These are phyloP conservation scores for Galagoides demidoff DNA, from an alignment of 2,797 vertebrate genomes.

Conservation along the genomic window DNA sequence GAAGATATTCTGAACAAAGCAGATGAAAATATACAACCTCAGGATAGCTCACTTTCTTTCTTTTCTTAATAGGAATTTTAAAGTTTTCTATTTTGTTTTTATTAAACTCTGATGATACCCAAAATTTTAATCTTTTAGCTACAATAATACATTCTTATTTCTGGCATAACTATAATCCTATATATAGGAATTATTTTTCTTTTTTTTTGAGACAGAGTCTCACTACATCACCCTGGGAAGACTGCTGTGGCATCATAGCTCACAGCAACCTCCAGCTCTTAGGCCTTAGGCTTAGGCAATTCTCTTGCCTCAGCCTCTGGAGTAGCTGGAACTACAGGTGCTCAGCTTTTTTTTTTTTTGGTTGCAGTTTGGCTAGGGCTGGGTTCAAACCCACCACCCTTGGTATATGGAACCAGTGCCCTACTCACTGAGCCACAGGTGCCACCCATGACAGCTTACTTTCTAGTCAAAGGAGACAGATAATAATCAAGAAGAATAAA, in stretches of 20 bases:
- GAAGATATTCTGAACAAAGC: not conserved
- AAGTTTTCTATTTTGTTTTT: not conserved
- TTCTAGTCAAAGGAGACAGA: not conserved
- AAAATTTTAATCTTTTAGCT: not conserved
- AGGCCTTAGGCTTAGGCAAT: too few relatives aligned
- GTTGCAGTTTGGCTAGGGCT: too few relatives aligned
- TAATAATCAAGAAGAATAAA: not conserved
- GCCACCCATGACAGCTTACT: not conserved
- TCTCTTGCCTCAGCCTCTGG: too few relatives aligned
- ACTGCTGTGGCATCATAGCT: too few relatives aligned
- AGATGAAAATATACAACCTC: conserved; percentile 13
- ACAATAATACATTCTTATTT: not conserved
- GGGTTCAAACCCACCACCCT: too few relatives aligned
- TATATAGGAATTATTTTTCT: not conserved
- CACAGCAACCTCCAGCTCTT: too few relatives aligned
- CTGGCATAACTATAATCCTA: not conserved
- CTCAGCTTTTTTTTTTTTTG: too few relatives aligned
- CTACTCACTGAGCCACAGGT: too few relatives aligned
- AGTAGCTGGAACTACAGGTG: too few relatives aligned
- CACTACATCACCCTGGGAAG: too few relatives aligned
- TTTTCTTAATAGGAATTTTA: not conserved
- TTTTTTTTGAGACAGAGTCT: too few relatives aligned
- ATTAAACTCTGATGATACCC: not conserved
- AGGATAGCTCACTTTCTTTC: not conserved
- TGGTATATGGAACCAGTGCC: too few relatives aligned